These are phyloP conservation scores for Hydrotaea diabolus DNA, from an alignment of 2,888 invertebrate species.

Conservation along the genomic window DNA sequence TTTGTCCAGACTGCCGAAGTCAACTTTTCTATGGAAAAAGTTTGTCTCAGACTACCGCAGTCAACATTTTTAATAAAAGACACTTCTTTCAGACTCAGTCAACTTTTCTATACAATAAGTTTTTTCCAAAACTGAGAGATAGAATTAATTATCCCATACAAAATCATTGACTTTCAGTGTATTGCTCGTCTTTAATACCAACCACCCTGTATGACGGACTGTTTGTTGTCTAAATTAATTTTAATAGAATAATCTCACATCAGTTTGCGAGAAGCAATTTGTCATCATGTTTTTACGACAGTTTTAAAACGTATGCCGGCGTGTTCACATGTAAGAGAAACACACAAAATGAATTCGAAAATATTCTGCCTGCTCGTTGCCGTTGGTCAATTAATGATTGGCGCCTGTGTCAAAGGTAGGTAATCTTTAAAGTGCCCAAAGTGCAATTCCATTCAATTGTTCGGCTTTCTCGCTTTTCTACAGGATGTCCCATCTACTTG, in stretches of 20 bases:
- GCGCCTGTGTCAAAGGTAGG: constrained; percentile 10
- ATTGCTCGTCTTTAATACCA: not conserved
- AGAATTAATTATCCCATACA: too few species aligned
- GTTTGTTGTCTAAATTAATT: constrained; percentile 56
- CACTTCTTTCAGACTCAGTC: too few species aligned
- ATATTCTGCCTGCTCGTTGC: not conserved
- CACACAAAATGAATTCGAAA: constrained; percentile 1
- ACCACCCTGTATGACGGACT: constrained; percentile 43
- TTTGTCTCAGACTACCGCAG: too few species aligned
- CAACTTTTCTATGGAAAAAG: too few species aligned
- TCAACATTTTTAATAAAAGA: too few species aligned
- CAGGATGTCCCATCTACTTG: constrained; percentile 77
- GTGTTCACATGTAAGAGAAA: not conserved
- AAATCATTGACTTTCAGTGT: too few species aligned
- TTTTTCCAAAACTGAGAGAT: too few species aligned
- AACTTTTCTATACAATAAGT: too few species aligned
- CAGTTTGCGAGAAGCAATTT: constrained; percentile 44
- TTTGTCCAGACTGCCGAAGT: too few species aligned
- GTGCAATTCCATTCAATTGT: not conserved
- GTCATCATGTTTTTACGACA: constrained; percentile 47
- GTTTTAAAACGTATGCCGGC: constrained; percentile 36
- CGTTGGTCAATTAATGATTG: constrained; percentile 28
- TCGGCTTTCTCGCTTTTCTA: too few species aligned
- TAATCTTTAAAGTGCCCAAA: not conserved
- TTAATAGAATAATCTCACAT: constrained; percentile 59